Base-by-base conservation (phyloP, 2,888 invertebrate genomes). In the Eustalomyia histrio region DNA sequence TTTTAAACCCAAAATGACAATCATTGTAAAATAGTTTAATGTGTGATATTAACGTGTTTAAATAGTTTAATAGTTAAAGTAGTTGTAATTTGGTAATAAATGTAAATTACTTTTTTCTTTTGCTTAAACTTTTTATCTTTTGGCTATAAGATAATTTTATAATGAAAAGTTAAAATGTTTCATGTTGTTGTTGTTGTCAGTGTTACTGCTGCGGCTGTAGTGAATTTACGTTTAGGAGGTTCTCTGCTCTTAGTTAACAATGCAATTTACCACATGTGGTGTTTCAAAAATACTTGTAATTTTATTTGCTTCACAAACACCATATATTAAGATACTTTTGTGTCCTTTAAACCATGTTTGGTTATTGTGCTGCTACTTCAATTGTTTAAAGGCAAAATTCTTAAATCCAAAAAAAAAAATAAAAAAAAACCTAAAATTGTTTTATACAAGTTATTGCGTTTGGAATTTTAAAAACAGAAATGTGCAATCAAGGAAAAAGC, bases 251-350 rank as follows among this genome's bases (percentile, higher is more conserved):
- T 14, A 39, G 63, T 47, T 29, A 58, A 47, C 74, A 43, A 52
- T 57, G 64, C 52, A 60, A 79, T 79, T 79, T 79, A 71, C 69
- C 74, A 75, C 74, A 79, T 79, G 74, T 75, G 69, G 53, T 65
- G 58, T 21, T 50, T 65, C 61, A 47, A 60, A 74, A 71, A 52
- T 71, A 35, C 69, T 75, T 80, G 60, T 75, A 75, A 39, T 71
- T 75, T 71, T 72, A 67, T 76, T 72, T 72, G 63, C 63, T 57
- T 76, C 29, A 24, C 10, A 35, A 58, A 74, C 43, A 69, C 18
- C 16, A 60, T 52, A 57, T n/a, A 43, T 4, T 12, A n/a, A 72
- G 16, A 29, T 43, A 4, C 12, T 33, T 58, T 24, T 72, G n/a
- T 53, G n/a, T 21, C 33, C 69, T 69, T 35, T 60, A 43, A 65